Conservation (phyloP, 2,888 invertebrate genomes). For the Papilio protenor region DNA sequence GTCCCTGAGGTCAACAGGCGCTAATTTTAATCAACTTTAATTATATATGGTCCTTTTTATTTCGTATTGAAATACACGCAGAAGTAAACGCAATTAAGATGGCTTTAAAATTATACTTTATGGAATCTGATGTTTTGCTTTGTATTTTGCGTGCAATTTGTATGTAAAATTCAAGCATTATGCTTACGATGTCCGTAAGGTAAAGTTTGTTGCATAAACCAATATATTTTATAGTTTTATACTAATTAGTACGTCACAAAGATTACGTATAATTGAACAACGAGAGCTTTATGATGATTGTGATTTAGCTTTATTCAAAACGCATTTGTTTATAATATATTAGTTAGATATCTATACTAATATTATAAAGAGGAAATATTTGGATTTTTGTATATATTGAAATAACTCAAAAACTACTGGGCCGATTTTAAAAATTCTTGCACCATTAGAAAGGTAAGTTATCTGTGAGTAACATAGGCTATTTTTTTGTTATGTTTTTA, state of each 20-base stretch:
- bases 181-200: constrained; percentile 2
- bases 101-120: constrained; percentile 40
- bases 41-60: constrained; percentile 36
- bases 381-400: too few species aligned
- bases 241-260: constrained; percentile 1
- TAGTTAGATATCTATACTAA: too few species aligned
- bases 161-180: constrained; percentile 33
- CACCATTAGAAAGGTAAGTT: too few species aligned
- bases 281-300: neutral
- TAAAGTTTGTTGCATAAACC: constrained; percentile 19
- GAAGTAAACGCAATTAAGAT: constrained; percentile 38
- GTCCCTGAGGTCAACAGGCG: constrained; percentile 39
- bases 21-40: constrained; percentile 45
- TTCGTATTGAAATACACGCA: constrained; percentile 36
- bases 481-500: too few species aligned
- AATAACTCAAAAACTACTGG: too few species aligned
- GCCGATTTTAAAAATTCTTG: too few species aligned
- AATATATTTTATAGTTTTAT: constrained; percentile 9
- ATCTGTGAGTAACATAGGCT: too few species aligned
- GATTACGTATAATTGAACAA: constrained; percentile 9
- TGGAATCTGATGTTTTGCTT: constrained; percentile 10
- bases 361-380: too few species aligned
- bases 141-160: constrained; percentile 27
- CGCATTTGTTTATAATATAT: neutral
- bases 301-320: neutral